Percentiles rank a stretch among this genome's conserved stretches.
These are phyloP conservation scores for Crocidura indochinensis DNA, from an alignment of 2,797 vertebrate species.

Conservation along the genomic window DNA sequence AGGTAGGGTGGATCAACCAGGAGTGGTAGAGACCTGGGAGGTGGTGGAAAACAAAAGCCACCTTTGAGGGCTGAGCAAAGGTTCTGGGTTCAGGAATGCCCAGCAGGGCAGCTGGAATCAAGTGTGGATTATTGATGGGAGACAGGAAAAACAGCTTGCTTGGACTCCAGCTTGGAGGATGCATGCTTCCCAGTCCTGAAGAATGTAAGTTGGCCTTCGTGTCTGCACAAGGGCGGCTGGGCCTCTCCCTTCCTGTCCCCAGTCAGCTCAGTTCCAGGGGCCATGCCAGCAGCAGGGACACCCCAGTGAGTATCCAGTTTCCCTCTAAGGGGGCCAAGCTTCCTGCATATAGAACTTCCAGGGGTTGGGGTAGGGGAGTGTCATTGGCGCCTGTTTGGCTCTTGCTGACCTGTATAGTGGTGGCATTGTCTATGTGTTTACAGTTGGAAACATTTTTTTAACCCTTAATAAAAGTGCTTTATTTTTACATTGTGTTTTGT, in stretches of 20 bases:
- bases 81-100: too few species aligned
- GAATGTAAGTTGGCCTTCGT: neutral
- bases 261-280: neutral
- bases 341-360: fast-evolving
- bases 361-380: fast-evolving
- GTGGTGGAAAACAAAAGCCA: neutral
- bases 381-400: neutral
- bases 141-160: too few species aligned
- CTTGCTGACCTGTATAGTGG: neutral
- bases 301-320: neutral
- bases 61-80: fast-evolving
- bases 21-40: neutral
- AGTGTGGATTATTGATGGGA: too few species aligned
- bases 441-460: constrained; percentile 43
- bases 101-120: too few species aligned
- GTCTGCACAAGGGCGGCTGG: too few species aligned
- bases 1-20: neutral
- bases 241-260: too few species aligned
- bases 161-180: too few species aligned
- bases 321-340: neutral
- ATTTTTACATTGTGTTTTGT: constrained; percentile 61
- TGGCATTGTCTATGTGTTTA: neutral
- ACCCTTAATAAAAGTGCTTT: constrained; percentile 70
- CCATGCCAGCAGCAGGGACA: neutral
- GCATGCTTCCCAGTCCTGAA: too few species aligned